A percentile compares a stretch with the other conserved stretches of the same genome.
These are phyloP conservation scores for Galeruca laticollis DNA, from an alignment of 2,888 invertebrate genomes.

Conservation along the genomic window DNA sequence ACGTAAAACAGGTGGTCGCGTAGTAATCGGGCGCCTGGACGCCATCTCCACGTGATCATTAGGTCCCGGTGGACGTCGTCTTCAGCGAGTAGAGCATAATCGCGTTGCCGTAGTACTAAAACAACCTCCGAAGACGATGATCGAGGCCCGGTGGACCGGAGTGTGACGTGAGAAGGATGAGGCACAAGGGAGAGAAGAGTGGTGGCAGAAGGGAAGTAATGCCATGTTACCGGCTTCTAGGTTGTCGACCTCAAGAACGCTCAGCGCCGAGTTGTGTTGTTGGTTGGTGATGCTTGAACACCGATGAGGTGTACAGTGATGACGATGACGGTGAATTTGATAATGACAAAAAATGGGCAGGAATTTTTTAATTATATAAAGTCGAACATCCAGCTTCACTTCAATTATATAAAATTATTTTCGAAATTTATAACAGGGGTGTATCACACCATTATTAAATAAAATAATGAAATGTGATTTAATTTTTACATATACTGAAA, in stretches of 20 bases:
- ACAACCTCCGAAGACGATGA: slow-evolving; percentile 63
- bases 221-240: slow-evolving; percentile 65
- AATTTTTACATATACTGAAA: no score
- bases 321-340: slow-evolving; percentile 17
- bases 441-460: no score
- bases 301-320: slow-evolving; percentile 54
- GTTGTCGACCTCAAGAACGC: slow-evolving; percentile 62
- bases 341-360: slow-evolving; percentile 7
- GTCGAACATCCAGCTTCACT: no score
- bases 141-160: slow-evolving; percentile 57
- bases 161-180: slow-evolving; percentile 55
- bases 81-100: slow-evolving; percentile 57
- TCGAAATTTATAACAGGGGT: no score
- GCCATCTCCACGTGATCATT: slow-evolving; percentile 59
- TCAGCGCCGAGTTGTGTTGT: slow-evolving; percentile 19
- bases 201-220: slow-evolving; percentile 50
- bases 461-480: no score
- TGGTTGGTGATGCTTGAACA: slow-evolving; percentile 60
- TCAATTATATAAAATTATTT: no score
- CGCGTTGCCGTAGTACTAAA: slow-evolving; percentile 62
- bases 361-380: not conserved
- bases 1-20: slow-evolving; percentile 53
- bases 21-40: slow-evolving; percentile 57
- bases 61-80: slow-evolving; percentile 49
- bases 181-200: slow-evolving; percentile 57